Percentiles rank a stretch among this genome's conserved stretches.
These are phyloP conservation scores for Ambastaia sidthimunki DNA, from an alignment of 2,797 vertebrate genomes.

Conservation along the genomic window DNA sequence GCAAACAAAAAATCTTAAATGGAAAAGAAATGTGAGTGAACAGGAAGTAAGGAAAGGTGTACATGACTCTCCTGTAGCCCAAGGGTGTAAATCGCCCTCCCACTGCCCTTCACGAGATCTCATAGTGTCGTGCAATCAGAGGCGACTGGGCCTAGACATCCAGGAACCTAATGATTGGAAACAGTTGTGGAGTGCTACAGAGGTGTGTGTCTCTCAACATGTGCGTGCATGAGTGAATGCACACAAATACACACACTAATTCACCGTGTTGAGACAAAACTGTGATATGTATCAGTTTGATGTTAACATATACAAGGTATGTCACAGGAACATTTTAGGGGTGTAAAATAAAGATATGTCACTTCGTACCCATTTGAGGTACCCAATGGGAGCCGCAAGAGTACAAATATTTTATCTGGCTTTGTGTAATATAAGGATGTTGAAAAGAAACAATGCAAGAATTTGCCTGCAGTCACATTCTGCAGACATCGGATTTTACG, in stretches of 20 bases:
- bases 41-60: conserved; percentile 41
- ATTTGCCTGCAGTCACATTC: background rate
- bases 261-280: background rate
- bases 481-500: background rate
- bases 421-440: background rate
- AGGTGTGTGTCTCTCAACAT: conserved; percentile 46
- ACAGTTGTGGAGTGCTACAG: conserved; percentile 79
- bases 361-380: background rate
- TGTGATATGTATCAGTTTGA: conserved; percentile 1
- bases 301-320: background rate
- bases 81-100: conserved; percentile 40
- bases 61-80: conserved; percentile 37
- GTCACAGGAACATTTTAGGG: background rate
- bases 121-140: conserved; percentile 79
- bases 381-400: background rate
- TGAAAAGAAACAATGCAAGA: background rate
- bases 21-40: conserved; percentile 34
- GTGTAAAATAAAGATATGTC: background rate
- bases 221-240: conserved; percentile 15
- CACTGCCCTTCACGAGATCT: conserved; percentile 72
- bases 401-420: background rate
- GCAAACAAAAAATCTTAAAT: conserved; percentile 21
- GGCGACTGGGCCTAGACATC: conserved; percentile 79
- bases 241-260: conserved; percentile 1
- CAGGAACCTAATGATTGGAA: conserved; percentile 87